phyloP scores from a whole-genome alignment of 2,888 invertebrate genomes.

The Lasius platythorax region DNA sequence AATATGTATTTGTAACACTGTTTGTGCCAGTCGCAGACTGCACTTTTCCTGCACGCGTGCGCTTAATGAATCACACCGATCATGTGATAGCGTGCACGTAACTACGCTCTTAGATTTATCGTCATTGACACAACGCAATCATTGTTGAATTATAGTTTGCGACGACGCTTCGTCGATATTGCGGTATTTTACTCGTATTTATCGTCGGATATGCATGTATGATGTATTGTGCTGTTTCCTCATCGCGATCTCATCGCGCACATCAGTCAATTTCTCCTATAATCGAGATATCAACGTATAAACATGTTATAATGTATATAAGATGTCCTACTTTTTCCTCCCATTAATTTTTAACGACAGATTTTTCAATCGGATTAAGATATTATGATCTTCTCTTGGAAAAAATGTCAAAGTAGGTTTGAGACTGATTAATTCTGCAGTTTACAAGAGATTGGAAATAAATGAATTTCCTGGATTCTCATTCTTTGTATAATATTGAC shows the following conservation, averaged over 20 bases:
- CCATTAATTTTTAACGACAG: background rate
- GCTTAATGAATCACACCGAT: conserved; percentile 3
- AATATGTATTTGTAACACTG: background rate
- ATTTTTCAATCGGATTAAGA: background rate
- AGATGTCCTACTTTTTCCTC: background rate
- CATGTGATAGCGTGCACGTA: conserved; percentile 30
- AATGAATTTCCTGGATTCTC: background rate
- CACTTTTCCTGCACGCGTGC: background rate
- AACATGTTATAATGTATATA: background rate
- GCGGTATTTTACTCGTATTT: conserved; percentile 1
- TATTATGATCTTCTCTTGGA: background rate
- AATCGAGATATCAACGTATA: background rate
- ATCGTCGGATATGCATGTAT: background rate
- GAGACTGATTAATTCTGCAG: background rate
- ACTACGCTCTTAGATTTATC: conserved; percentile 18
- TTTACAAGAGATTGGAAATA: background rate
- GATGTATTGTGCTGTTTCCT: conserved; percentile 2
- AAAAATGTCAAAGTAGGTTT: background rate
- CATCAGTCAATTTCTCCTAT: background rate
- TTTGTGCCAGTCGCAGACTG: background rate
- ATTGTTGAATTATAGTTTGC: conserved; percentile 24
- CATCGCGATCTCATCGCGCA: background rate
- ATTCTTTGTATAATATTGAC: background rate
- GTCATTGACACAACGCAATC: conserved; percentile 29
- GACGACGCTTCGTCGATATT: background rate